phyloP scores from a whole-genome alignment of 2,888 invertebrate genomes.

The Amphipoea lucens region DNA sequence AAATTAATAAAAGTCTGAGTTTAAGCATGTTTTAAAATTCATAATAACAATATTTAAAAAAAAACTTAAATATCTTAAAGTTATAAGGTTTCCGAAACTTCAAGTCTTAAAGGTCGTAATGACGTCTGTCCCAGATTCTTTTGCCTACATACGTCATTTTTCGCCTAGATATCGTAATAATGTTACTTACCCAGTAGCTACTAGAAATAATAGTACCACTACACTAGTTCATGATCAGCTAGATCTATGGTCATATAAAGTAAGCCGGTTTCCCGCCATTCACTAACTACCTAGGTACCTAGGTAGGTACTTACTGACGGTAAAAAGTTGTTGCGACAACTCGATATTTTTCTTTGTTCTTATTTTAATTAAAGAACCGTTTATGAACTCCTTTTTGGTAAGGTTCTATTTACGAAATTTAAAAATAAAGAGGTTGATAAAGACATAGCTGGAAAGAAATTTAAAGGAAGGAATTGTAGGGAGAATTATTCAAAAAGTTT shows the following conservation, averaged over 20 bases:
- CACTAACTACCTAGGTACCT: constrained; percentile 37
- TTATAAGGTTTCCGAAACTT: not conserved
- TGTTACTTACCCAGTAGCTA: constrained; percentile 19
- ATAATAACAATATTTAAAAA: not conserved
- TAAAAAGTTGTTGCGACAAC: constrained; percentile 49
- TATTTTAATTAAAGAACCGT: constrained; percentile 41
- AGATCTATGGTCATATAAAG: constrained; percentile 53
- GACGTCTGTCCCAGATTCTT: not conserved
- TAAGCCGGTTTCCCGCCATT: constrained; percentile 63
- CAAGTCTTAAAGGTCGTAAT: not conserved
- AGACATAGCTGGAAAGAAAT: not conserved
- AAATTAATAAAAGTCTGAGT: not conserved
- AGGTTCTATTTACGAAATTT: not conserved
- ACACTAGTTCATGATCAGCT: constrained; percentile 55
- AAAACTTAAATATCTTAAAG: not conserved
- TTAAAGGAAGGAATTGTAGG: not conserved
- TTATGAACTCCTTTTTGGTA: not conserved
- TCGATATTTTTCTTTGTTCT: constrained; percentile 57
- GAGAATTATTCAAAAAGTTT: not conserved
- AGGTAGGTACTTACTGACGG: constrained; percentile 20
- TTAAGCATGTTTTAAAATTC: not conserved
- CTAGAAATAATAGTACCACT: constrained; percentile 46
- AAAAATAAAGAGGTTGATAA: not conserved
- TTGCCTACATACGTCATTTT: not conserved
- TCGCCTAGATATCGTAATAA: constrained; percentile 8